Base-by-base conservation (phyloP, 2,888 invertebrate genomes). In the Eulithis prunata region DNA sequence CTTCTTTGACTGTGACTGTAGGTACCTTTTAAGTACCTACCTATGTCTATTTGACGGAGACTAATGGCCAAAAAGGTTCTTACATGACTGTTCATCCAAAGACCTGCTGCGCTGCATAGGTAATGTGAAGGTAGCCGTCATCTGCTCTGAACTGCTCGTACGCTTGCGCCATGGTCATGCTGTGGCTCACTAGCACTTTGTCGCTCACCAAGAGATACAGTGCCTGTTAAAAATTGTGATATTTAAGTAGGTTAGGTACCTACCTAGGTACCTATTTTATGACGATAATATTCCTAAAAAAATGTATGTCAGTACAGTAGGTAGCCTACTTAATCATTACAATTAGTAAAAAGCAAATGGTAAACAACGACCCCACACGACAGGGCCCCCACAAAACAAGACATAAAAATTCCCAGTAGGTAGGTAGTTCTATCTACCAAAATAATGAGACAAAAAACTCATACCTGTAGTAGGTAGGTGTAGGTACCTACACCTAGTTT, bases 61-160 rank as follows among this genome's bases (percentile, higher is more conserved):
- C 12, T 46, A 21, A 1, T 21, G 21, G 21, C 21, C 21, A 21
- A 21, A 21, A 21, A 21, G 21, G 21, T 54, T 74, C 78, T 78
- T 54, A 85, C 85, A 69, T 71, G 71, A 57, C 57, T 61, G 78
- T 79, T 89, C 89, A 90, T 61, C 93, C 93, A 76, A 91, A 93
- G 80, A 91, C 91, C 72, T 97, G 97, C 87, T 98, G 97, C 55
- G 97, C 97, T 4, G 97, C 97, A 81, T 97, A 98, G 0, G 97
- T 97, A 81, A 97, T 95, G 87, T 97, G 97, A 4, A 98, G 94
- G 84, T 97, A 97, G 21, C 98, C 98, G 85, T 98, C 97, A 0
- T 94, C 94, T 63, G 95, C 95, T 65, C 95, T 94, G 81, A 96
- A 95, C 80, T 96, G 95, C 52, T 95, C 94, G 89, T 97, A 97